Evolutionary conservation across 2,113 vertebrate species (phyloP).

Genomic region (Oreochromis aureus): DNA sequence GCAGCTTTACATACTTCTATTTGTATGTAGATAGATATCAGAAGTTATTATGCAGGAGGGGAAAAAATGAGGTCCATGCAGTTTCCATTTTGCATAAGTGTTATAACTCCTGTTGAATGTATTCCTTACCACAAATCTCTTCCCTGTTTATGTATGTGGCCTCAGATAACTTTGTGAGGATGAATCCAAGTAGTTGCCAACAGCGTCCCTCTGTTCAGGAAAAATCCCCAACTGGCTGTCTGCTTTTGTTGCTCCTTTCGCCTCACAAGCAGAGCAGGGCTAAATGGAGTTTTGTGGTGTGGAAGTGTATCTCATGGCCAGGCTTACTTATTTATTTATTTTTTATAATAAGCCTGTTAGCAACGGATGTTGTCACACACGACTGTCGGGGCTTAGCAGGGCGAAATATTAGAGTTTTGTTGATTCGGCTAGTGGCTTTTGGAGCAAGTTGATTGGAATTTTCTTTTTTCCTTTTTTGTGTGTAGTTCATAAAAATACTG

Average conservation of each 20-base stretch:
- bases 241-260: slow-evolving; percentile 18
- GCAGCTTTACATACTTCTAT: not conserved
- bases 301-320: slow-evolving; percentile 23
- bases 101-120: slow-evolving; percentile 4
- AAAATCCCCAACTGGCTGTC: slow-evolving; percentile 15
- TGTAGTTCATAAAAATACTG: not conserved
- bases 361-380: slow-evolving; percentile 21
- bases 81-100: not conserved
- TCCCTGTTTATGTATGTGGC: not conserved
- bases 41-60: not conserved
- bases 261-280: slow-evolving; percentile 16
- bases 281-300: slow-evolving; percentile 18
- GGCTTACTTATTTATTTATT: slow-evolving; percentile 16
- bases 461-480: not conserved
- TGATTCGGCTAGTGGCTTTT: slow-evolving; percentile 11
- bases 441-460: slow-evolving; percentile 23
- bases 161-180: slow-evolving; percentile 40
- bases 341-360: slow-evolving; percentile 59
- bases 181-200: slow-evolving; percentile 8
- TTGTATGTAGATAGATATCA: not conserved
- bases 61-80: not conserved
- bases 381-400: slow-evolving; percentile 20
- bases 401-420: slow-evolving; percentile 23
- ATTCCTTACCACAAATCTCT: not conserved
- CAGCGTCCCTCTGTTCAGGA: not conserved